Percentiles rank a stretch among this genome's conserved stretches.
Conservation (phyloP, 2,797 vertebrate genomes). For the Halcyon leucocephala region DNA sequence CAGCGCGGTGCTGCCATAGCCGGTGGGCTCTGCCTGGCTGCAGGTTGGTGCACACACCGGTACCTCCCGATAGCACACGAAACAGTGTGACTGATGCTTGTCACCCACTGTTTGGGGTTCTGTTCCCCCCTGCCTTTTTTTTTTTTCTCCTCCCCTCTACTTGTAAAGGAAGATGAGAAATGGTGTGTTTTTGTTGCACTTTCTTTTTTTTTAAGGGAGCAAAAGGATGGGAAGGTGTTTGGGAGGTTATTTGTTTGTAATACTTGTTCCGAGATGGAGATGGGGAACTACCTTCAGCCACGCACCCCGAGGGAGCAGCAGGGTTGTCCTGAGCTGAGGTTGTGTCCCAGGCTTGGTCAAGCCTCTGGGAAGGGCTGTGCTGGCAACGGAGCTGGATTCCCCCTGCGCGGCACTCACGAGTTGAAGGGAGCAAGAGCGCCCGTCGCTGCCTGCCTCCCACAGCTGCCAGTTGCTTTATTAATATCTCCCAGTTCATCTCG, state of each 20-base stretch:
- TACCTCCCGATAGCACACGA: neutral
- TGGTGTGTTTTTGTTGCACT: accelerated
- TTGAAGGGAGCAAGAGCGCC: neutral
- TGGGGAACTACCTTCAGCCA: neutral
- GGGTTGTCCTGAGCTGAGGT: neutral
- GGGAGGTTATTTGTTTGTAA: neutral
- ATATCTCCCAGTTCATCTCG: accelerated
- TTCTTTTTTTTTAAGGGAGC: neutral
- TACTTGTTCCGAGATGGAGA: accelerated
- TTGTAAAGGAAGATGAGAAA: accelerated
- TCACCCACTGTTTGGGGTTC: accelerated
- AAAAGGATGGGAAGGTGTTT: too few species aligned
- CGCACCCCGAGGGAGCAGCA: accelerated
- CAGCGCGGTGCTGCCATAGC: neutral
- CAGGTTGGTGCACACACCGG: neutral
- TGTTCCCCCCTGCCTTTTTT: too few species aligned
- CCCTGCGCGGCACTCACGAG: accelerated
- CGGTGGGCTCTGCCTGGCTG: neutral
- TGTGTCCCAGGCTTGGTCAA: accelerated
- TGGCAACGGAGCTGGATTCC: neutral
- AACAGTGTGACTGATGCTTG: neutral
- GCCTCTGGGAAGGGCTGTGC: neutral
- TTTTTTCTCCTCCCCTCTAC: accelerated
- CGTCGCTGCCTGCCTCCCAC: neutral
- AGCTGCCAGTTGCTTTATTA: neutral